Evolutionary conservation across 2,113 vertebrate genomes (phyloP).

Genomic region (Cryptoleucopteryx plumbea): DNA sequence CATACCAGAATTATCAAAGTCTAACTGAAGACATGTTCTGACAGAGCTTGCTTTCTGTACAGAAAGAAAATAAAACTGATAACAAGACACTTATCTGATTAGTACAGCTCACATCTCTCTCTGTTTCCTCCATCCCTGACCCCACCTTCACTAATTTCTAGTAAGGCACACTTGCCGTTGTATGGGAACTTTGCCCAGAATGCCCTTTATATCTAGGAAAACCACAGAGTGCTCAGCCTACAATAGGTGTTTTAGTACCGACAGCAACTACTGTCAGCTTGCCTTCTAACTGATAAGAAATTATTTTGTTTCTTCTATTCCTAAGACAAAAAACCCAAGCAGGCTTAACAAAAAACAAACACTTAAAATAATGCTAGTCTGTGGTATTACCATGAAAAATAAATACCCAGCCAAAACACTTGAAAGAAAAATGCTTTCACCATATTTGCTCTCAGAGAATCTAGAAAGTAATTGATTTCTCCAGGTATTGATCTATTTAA

Average conservation of each 20-base stretch:
- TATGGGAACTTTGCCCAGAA: background rate
- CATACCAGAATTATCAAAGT: background rate
- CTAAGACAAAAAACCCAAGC: background rate
- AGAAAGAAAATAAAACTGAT: background rate
- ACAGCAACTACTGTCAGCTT: background rate
- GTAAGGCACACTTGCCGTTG: background rate
- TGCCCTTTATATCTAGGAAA: background rate
- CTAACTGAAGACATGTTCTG: background rate
- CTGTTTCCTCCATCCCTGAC: background rate
- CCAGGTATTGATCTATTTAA: background rate
- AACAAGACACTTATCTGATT: background rate
- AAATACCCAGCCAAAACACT: background rate
- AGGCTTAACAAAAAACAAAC: background rate
- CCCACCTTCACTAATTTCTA: background rate
- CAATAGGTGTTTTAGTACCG: fast-evolving
- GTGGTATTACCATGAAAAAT: background rate
- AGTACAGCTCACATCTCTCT: background rate
- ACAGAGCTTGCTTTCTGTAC: background rate
- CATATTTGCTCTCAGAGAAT: background rate
- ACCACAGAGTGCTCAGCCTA: background rate
- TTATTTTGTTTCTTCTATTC: background rate
- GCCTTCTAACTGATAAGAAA: background rate
- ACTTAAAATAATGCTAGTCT: background rate
- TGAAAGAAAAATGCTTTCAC: background rate
- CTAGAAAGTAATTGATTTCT: background rate